Base-by-base conservation (phyloP, 2,888 invertebrate genomes). In the Eristalis intricaria region DNA sequence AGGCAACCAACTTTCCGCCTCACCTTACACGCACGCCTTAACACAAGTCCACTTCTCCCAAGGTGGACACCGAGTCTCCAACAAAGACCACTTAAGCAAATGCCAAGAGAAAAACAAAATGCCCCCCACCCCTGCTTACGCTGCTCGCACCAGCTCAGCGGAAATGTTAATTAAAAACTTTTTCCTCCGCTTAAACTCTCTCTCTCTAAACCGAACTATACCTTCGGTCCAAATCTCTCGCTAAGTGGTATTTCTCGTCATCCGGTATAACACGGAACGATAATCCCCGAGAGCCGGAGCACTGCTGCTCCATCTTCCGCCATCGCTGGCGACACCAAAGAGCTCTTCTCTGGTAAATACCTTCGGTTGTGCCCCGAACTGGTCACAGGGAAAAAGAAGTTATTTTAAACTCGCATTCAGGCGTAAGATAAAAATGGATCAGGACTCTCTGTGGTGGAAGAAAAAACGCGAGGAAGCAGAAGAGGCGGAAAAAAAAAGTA, bases 121-220 rank as follows among this genome's bases (percentile, higher is more conserved):
- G 23, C 38, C 70, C 5, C 60, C 58, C 40, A 32, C 43, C 65
- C 61, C 22, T 60, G 8, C 69, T 60, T 43, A 71, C n/a, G 64
- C 38, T 38, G 64, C 38, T 38, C 73, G 38, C 83, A 56, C 43
- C 84, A 65, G 50, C n/a, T 50, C 80, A 87, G 84, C 83, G 87
- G 87, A 87, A 87, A 87, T 80, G 84, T 87, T 87, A 87, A 87
- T 87, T 87, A 87, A 87, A 87, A 87, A 87, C 87, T 87, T 87
- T 84, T 84, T 79, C 87, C 73, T 87, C 71, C 79, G 84, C 76
- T 87, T 84, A 87, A 80, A 66, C 83, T 60, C 73, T 77, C 82
- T 65, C 83, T 60, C 73, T 77, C 82, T 65, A 73, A 84, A 75
- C 84, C 66, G 75, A 85, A 84, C 87, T 87, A 87, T 87, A 87